These are phyloP conservation scores for Pterobdella sp. DNA, from an alignment of 2,888 invertebrate genomes.

Conservation along the genomic window DNA sequence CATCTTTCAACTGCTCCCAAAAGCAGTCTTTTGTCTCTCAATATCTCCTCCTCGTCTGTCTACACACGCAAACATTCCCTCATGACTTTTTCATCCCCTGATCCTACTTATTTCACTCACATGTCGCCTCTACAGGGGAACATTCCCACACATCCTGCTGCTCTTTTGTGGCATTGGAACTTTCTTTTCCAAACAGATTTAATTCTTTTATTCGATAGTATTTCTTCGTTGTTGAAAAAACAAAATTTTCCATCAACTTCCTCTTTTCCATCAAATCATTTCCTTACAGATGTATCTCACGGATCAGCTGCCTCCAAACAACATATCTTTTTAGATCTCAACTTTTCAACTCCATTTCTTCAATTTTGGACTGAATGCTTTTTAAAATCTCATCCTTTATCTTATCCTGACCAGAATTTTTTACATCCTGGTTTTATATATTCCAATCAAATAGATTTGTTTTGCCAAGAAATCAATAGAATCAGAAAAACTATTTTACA, in stretches of 20 bases:
- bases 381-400: slow-evolving; percentile 12
- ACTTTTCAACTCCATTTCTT: slow-evolving; percentile 14
- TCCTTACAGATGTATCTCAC: neutral
- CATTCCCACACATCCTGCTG: neutral
- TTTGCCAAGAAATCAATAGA: too few species aligned
- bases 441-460: too few species aligned
- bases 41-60: neutral
- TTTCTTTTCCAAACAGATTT: neutral
- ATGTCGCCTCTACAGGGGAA: neutral
- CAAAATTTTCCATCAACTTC: neutral
- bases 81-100: neutral
- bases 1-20: neutral
- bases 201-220: neutral
- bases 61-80: neutral
- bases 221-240: too few species aligned
- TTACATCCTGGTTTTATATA: too few species aligned
- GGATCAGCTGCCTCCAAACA: neutral
- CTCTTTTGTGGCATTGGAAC: neutral
- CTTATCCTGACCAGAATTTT: too few species aligned
- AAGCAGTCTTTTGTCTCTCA: slow-evolving; percentile 12
- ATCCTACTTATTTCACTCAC: neutral
- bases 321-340: neutral
- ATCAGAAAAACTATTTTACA: too few species aligned
- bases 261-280: neutral
- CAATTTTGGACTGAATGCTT: slow-evolving; percentile 18